Evolutionary conservation across 1,140 invertebrate genomes (phyloP), one percentile per base, ranked within the genome.

Genomic region (Platorchestia sp.): DNA sequence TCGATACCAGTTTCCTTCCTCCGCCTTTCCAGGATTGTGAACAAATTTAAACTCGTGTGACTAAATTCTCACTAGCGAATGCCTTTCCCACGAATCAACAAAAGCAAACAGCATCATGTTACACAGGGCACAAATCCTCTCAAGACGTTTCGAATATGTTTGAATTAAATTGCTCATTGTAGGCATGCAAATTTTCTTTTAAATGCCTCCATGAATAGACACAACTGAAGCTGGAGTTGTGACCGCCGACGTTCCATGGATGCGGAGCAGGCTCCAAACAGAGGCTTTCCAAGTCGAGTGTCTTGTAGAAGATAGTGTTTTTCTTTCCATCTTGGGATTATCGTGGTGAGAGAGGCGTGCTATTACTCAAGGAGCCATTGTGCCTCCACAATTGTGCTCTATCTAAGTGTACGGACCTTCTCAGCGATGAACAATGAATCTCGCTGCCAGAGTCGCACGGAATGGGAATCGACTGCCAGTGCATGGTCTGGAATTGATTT

Each of bases 111-210:
- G 59, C 59, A 75, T 75, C 27, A 27, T 75, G 59, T 75, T 75
- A 75, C 59, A 10, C 59, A 75, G 1, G 59, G 59, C 59, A 75
- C 59, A 75, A 75, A 75, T 75, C 36, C 59, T 27, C 59, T 75
- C 10, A 75, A 75, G 59, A 75, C 7, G 59, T 36, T n/a, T 75
- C 59, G 59, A 75, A 75, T 75, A 22, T 75, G 59, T 75, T 75
- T 75, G 59, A 75, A 75, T 75, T 75, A 75, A 75, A 75, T 75
- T 75, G 59, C 59, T 75, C 59, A 75, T 75, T 75, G 59, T 75
- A 75, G 14, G 59, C 1, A 75, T 75, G 59, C 59, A 75, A 75
- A 75, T 75, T 75, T 75, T 75, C 59, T 75, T 75, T 75, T 75
- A 75, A 75, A 75, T 75, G 59, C 27, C 47, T 27, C 27, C 59